Evolutionary conservation across 1,140 invertebrate genomes (phyloP).

Genomic region (Zeugodacus cucurbitae): DNA sequence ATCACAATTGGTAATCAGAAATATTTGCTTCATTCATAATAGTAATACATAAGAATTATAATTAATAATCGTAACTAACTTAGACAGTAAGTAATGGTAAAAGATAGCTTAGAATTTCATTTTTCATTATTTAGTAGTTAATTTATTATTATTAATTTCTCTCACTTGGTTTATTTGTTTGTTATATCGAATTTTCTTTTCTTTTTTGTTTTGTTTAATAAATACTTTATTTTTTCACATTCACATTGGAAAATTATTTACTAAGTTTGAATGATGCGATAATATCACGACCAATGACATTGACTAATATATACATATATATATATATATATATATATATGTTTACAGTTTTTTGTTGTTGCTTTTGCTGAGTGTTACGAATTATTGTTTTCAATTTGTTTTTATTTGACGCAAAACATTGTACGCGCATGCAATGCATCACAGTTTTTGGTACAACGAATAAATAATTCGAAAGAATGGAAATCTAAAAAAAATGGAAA

Average conservation of each 20-base stretch:
- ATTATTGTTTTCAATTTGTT: not conserved
- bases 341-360: not conserved
- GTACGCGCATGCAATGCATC: not conserved
- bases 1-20: not conserved
- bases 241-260: conserved; percentile 11
- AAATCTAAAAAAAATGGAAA: not conserved
- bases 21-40: not conserved
- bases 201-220: not conserved
- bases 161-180: not conserved
- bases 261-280: not conserved
- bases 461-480: not conserved
- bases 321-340: no score
- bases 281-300: conserved; percentile 18
- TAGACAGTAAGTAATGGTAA: not conserved
- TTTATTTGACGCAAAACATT: not conserved
- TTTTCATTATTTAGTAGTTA: not conserved
- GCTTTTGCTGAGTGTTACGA: not conserved
- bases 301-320: conserved; percentile 1
- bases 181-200: not conserved
- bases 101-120: not conserved
- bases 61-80: not conserved
- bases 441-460: no score
- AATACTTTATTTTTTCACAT: not conserved
- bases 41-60: not conserved
- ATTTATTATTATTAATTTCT: not conserved